These are phyloP conservation scores for Manduca sexta DNA, from an alignment of 1,140 invertebrate genomes.

Conservation along the genomic window DNA sequence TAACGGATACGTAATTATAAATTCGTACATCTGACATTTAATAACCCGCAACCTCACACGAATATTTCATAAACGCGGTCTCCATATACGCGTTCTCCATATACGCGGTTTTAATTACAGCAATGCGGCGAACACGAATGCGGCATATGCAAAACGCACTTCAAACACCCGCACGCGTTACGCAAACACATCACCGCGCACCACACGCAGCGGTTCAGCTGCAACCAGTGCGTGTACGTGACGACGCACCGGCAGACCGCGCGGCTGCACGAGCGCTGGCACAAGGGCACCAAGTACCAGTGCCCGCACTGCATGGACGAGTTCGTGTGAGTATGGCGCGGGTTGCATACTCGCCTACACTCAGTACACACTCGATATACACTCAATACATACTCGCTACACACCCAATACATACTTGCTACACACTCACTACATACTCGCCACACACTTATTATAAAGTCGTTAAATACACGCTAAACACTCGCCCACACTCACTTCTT, in stretches of 20 bases:
- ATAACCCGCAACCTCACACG: too few relatives aligned
- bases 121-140: conserved; percentile 49
- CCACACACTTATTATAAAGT: too few relatives aligned
- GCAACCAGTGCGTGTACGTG: conserved; percentile 47
- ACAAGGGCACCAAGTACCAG: conserved; percentile 50
- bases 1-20: too few relatives aligned
- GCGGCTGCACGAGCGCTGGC: conserved; percentile 50
- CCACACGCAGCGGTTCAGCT: conserved; percentile 53
- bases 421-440: too few relatives aligned
- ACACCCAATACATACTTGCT: too few relatives aligned
- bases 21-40: too few relatives aligned
- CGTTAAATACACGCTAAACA: too few relatives aligned
- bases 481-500: too few relatives aligned
- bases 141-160: conserved; percentile 48
- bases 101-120: conserved; percentile 18
- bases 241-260: conserved; percentile 55
- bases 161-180: conserved; percentile 46
- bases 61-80: too few relatives aligned
- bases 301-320: conserved; percentile 55
- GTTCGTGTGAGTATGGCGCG: conserved; percentile 46
- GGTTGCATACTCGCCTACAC: not conserved
- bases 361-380: too few relatives aligned
- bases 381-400: too few relatives aligned
- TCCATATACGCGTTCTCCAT: too few relatives aligned
- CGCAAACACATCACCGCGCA: conserved; percentile 52